Conservation (phyloP, 2,113 vertebrate species). For the rat (Rattus norvegicus) region DNA sequence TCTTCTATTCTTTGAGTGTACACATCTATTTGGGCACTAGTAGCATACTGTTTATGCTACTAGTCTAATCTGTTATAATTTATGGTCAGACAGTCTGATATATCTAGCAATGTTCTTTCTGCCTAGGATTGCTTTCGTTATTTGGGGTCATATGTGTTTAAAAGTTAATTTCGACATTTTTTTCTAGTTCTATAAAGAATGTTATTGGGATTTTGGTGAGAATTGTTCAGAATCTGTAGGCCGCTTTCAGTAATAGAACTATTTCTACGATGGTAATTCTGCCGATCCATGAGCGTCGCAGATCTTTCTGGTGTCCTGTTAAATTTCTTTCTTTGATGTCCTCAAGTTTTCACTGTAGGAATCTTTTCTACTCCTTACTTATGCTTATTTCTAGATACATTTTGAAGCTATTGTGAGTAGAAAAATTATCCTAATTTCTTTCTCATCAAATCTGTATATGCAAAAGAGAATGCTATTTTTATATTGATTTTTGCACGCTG, state of each 20-base stretch:
- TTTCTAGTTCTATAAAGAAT: background rate
- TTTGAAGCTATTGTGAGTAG: background rate
- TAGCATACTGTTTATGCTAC: background rate
- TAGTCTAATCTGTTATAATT: background rate
- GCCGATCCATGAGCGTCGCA: background rate
- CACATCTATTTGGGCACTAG: background rate
- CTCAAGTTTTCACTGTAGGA: background rate
- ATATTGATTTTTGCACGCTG: background rate
- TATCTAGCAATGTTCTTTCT: background rate
- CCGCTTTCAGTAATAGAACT: background rate
- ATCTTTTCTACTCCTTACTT: background rate
- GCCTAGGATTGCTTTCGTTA: background rate
- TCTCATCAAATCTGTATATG: background rate
- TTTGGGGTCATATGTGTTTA: background rate
- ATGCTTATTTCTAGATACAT: background rate
- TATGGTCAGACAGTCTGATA: background rate
- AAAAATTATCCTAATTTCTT: background rate
- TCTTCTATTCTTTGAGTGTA: background rate
- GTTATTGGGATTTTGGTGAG: background rate
- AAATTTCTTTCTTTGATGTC: background rate
- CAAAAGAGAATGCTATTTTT: background rate
- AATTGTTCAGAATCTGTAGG: background rate
- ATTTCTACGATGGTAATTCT: background rate
- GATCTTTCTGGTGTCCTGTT: background rate
- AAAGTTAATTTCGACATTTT: background rate